A percentile compares a stretch with the other conserved stretches of the same genome.
Conservation (phyloP, 2,113 vertebrate species). For the Clupea harengus region DNA sequence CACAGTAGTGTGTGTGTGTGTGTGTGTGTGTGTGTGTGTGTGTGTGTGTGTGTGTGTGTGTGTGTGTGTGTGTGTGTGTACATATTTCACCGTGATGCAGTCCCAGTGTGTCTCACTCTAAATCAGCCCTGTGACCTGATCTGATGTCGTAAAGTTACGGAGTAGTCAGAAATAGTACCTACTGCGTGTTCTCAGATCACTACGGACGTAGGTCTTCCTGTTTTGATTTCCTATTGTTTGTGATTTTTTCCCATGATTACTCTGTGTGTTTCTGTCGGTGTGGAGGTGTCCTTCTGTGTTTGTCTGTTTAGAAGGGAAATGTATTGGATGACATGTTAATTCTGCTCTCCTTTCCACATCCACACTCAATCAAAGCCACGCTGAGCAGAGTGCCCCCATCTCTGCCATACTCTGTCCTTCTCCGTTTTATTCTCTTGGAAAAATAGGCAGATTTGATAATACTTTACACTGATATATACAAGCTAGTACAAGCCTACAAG, state of each 20-base stretch:
- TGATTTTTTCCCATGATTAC: background rate
- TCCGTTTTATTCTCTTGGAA: background rate
- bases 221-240: background rate
- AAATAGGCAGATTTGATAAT: background rate
- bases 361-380: slow-evolving; percentile 9
- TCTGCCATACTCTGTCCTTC: slow-evolving; percentile 8
- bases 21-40: slow-evolving; percentile 17
- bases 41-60: background rate
- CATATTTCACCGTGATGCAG: background rate
- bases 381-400: background rate
- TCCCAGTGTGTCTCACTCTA: slow-evolving; percentile 13
- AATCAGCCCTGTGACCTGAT: background rate
- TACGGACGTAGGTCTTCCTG: background rate
- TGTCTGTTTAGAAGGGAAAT: slow-evolving; percentile 39
- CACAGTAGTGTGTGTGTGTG: background rate
- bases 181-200: slow-evolving; percentile 15
- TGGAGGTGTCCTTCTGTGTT: slow-evolving; percentile 38
- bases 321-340: slow-evolving; percentile 32
- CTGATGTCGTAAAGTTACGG: background rate
- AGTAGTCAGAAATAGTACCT: background rate
- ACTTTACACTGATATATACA: background rate
- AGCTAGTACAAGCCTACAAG: background rate
- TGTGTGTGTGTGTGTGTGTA: slow-evolving; percentile 15
- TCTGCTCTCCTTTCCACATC: slow-evolving; percentile 47
- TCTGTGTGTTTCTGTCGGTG: slow-evolving; percentile 32